Evolutionary conservation across 2,113 vertebrate species (phyloP), one percentile per base, ranked within the genome.

Genomic region (Hemibagrus wyckioides): DNA sequence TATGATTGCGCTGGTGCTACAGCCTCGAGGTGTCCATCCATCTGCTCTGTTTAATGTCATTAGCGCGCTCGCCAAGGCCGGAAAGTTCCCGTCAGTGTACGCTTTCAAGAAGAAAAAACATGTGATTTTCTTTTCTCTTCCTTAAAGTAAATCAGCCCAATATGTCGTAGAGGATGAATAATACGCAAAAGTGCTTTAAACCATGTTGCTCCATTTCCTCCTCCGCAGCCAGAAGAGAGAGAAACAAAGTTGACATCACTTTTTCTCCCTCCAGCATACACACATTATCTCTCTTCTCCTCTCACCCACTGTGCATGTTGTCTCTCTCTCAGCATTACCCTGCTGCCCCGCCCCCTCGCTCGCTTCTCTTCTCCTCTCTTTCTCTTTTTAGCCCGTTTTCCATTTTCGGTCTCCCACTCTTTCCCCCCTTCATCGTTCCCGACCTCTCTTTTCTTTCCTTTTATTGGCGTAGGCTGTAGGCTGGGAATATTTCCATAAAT

Each of bases 401-500:
- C 57, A 63, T 82, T 85, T 84, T 85, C 39, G 41, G 52, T 85
- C 52, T 86, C 57, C 25, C 80, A 83, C 84, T 86, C 80, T 86
- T 73, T 63, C 23, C 69, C n/a, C 33, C 28, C 59, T 56, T 41
- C 48, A 0, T 76, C 25, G 57, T 50, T 69, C 41, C 57, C 75
- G n/a, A 39, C 57, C 80, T 75, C 52, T 30, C 44, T 81, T n/a
- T 85, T 44, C 77, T 63, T 57, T 65, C 36, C 36, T 69, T 75
- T 85, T 44, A n/a, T 81, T 87, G 79, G 28, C 25, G 33, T 63
- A n/a, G n/a, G 93, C 94, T 89, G 90, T 21, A 23, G 88, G 92
- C 94, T 92, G 79, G 71, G 56, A 56, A 83, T 67, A 90, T 91
- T 90, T 89, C 50, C 89, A 93, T 88, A 93, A 92, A 92, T 95